phyloP scores from a whole-genome alignment of 2,888 invertebrate species.

The Latheticus oryzae region DNA sequence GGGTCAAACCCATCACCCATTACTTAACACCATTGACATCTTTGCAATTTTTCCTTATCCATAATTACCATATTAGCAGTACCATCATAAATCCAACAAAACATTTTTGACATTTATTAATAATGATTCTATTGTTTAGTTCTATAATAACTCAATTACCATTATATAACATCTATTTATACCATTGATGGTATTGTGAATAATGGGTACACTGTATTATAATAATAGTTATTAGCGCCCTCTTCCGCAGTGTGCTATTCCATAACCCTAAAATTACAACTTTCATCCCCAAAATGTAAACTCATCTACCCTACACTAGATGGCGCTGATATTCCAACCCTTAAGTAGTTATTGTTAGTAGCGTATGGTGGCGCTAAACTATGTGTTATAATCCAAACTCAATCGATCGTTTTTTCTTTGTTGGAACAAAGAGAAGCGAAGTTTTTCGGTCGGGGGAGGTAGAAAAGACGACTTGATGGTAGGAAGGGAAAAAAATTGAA shows the following conservation, averaged over 20 bases:
- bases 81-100: constrained; percentile 15
- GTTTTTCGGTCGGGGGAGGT: constrained; percentile 19
- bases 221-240: too few relatives aligned
- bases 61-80: constrained; percentile 30
- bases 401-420: too few relatives aligned
- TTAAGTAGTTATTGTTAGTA: constrained; percentile 41
- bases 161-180: constrained; percentile 40
- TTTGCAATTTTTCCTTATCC: constrained; percentile 15
- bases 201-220: constrained; percentile 27
- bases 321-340: constrained; percentile 46
- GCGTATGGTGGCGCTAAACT: constrained; percentile 44
- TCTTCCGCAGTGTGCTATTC: constrained; percentile 4
- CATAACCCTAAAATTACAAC: constrained; percentile 20
- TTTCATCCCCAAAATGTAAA: constrained; percentile 53
- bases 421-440: constrained; percentile 17
- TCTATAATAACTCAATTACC: constrained; percentile 43
- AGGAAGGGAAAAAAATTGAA: constrained; percentile 31
- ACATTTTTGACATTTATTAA: constrained; percentile 39
- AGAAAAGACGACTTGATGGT: too few relatives aligned
- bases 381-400: not conserved
- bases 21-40: constrained; percentile 15
- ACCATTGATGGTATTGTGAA: constrained; percentile 35
- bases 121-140: constrained; percentile 44
- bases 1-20: constrained; percentile 16
- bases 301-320: constrained; percentile 56